A percentile compares a stretch with the other conserved stretches of the same genome.
phyloP scores from a whole-genome alignment of 2,113 vertebrate genomes.

The Connochaetes taurinus region DNA sequence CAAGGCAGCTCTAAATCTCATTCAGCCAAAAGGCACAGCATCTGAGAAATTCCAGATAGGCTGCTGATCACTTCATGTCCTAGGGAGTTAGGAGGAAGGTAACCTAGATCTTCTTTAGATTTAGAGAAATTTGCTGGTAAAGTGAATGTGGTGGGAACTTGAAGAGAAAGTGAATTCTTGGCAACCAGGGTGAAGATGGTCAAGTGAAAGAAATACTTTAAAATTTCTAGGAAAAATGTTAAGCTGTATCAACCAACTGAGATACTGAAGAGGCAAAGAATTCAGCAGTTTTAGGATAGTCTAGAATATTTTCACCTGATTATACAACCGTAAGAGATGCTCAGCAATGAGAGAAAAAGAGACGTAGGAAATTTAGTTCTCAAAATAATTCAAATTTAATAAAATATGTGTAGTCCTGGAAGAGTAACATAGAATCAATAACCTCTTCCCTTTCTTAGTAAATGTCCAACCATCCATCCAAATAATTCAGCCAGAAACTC shows the following conservation, averaged over 20 bases:
- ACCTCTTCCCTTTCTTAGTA: neutral
- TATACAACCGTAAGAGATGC: neutral
- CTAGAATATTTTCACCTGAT: neutral
- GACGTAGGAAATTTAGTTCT: neutral
- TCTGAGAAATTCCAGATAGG: neutral
- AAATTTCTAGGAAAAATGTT: neutral
- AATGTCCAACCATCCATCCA: neutral
- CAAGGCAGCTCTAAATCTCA: neutral
- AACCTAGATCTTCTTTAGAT: neutral
- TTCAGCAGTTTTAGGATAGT: neutral
- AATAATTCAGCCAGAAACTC: neutral
- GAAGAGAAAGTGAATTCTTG: neutral
- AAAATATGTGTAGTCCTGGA: neutral
- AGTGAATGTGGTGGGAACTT: neutral
- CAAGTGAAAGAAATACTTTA: neutral
- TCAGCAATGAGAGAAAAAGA: neutral
- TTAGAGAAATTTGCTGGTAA: neutral
- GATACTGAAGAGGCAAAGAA: neutral
- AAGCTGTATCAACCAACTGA: neutral
- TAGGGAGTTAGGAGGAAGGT: neutral
- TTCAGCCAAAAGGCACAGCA: neutral
- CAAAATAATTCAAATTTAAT: neutral
- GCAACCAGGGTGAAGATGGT: neutral
- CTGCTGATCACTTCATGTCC: neutral
- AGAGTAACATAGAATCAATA: neutral